Evolutionary conservation across 1,140 invertebrate species (phyloP).

Genomic region (Drosophila mojavensis): DNA sequence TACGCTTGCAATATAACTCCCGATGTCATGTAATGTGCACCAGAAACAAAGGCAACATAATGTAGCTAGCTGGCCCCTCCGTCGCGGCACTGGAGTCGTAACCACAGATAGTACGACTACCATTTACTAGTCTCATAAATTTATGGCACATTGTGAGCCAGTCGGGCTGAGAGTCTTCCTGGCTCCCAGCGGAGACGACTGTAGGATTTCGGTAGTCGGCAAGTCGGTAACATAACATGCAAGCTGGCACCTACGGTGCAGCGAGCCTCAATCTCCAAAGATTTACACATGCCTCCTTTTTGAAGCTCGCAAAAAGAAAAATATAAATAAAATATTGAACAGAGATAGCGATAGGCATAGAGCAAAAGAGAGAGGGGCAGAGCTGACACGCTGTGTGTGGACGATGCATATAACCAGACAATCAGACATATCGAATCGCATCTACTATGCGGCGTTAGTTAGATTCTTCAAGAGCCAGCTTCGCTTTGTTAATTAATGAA

Average conservation of each 20-base stretch:
- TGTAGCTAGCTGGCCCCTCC: conserved; percentile 39
- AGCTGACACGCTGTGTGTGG: conserved; percentile 2
- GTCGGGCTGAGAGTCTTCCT: not conserved
- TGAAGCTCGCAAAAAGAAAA: not conserved
- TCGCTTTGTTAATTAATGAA: conserved; percentile 49
- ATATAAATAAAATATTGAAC: conserved; percentile 3
- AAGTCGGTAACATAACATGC: conserved; percentile 67
- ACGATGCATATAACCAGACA: conserved; percentile 28
- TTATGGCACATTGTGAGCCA: conserved; percentile 72
- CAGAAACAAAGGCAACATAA: conserved; percentile 80
- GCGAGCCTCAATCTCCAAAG: conserved; percentile 36
- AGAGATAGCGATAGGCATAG: too few relatives aligned
- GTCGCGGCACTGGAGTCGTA: conserved; percentile 25
- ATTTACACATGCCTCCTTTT: conserved; percentile 48
- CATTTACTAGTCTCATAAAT: conserved; percentile 77
- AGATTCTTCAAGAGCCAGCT: conserved; percentile 10
- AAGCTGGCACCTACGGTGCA: conserved; percentile 67
- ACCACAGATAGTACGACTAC: conserved; percentile 51
- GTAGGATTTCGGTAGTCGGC: conserved; percentile 51
- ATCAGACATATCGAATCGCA: conserved; percentile 49
- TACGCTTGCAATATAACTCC: conserved; percentile 73
- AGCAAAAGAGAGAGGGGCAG: not conserved
- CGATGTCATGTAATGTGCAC: conserved; percentile 72
- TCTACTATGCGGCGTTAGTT: conserved; percentile 34
- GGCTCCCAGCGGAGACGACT: conserved; percentile 9